phyloP scores from a whole-genome alignment of 2,113 vertebrate species.

The Syngnathus scovelli region DNA sequence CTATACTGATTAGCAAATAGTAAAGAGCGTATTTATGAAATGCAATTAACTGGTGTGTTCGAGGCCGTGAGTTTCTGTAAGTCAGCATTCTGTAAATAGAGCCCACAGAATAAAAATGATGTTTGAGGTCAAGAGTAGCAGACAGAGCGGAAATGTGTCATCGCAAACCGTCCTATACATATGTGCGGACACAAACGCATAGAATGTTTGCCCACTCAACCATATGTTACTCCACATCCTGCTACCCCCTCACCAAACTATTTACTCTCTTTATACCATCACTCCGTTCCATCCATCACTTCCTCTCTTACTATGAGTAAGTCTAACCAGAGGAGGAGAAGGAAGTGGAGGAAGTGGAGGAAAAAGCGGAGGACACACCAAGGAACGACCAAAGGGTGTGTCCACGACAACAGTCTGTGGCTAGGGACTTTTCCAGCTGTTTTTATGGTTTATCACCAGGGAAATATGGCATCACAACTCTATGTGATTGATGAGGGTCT shows the following conservation, averaged over 20 bases:
- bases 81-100: slow-evolving; percentile 55
- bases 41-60: slow-evolving; percentile 41
- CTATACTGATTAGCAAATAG: slow-evolving; percentile 27
- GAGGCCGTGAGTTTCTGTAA: slow-evolving; percentile 43
- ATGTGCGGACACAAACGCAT: slow-evolving; percentile 11
- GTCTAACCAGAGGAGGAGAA: slow-evolving; percentile 49
- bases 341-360: slow-evolving; percentile 30
- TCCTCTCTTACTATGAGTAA: slow-evolving; percentile 65
- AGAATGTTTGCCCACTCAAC: slow-evolving; percentile 26
- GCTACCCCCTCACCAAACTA: slow-evolving; percentile 60
- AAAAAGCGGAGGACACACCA: slow-evolving; percentile 51
- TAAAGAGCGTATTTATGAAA: slow-evolving; percentile 35
- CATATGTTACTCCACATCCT: slow-evolving; percentile 45
- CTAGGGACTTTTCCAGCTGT: slow-evolving; percentile 57
- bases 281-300: slow-evolving; percentile 29
- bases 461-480: slow-evolving; percentile 38
- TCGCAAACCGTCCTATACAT: slow-evolving; percentile 37
- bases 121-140: slow-evolving; percentile 47
- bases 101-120: slow-evolving; percentile 37
- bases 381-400: slow-evolving; percentile 61
- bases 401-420: slow-evolving; percentile 56
- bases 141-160: slow-evolving; percentile 57
- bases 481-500: slow-evolving; percentile 33
- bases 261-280: slow-evolving; percentile 45
- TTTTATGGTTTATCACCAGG: slow-evolving; percentile 53